Percentiles rank a stretch among this genome's conserved stretches.
These are phyloP conservation scores for Ochotona princeps DNA, from an alignment of 2,113 vertebrate genomes.

Conservation along the genomic window DNA sequence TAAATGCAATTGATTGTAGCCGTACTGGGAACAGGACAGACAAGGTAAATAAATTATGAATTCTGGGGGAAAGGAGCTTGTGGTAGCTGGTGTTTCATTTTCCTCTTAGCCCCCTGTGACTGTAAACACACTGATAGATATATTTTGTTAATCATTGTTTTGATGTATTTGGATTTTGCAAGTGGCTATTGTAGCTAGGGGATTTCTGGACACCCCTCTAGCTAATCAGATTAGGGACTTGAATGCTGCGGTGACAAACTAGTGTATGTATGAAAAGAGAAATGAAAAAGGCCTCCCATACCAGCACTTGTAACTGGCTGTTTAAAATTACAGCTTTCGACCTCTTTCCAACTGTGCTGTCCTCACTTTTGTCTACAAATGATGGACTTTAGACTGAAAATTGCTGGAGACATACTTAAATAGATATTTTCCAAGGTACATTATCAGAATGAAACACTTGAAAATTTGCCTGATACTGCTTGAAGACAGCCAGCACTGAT, in stretches of 20 bases:
- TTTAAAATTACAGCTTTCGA: constrained; percentile 76
- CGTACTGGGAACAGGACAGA: constrained; percentile 2
- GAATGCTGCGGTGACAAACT: constrained; percentile 52
- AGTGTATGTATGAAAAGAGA: constrained; percentile 73
- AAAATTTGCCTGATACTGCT: constrained; percentile 47
- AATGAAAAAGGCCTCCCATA: constrained; percentile 74
- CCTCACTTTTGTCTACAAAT: constrained; percentile 61
- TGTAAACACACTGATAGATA: constrained; percentile 58
- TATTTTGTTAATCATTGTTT: constrained; percentile 77
- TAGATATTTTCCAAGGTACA: constrained; percentile 29
- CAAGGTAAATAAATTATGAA: constrained; percentile 59
- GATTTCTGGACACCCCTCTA: constrained; percentile 78
- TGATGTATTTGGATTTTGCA: constrained; percentile 80
- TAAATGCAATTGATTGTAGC: constrained; percentile 63
- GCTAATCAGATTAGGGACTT: constrained; percentile 81
- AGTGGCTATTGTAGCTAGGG: constrained; percentile 75
- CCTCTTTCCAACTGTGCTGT: constrained; percentile 26
- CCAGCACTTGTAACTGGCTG: constrained; percentile 47
- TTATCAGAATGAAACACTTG: constrained; percentile 61
- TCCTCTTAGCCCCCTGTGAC: constrained; percentile 57
- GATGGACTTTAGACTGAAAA: constrained; percentile 53
- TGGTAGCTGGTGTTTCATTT: constrained; percentile 69
- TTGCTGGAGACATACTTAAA: constrained; percentile 69
- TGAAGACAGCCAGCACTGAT: constrained; percentile 57
- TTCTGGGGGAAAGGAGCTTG: constrained; percentile 35